phyloP scores from a whole-genome alignment of 2,888 invertebrate species.

The Hymenopus coronatus region DNA sequence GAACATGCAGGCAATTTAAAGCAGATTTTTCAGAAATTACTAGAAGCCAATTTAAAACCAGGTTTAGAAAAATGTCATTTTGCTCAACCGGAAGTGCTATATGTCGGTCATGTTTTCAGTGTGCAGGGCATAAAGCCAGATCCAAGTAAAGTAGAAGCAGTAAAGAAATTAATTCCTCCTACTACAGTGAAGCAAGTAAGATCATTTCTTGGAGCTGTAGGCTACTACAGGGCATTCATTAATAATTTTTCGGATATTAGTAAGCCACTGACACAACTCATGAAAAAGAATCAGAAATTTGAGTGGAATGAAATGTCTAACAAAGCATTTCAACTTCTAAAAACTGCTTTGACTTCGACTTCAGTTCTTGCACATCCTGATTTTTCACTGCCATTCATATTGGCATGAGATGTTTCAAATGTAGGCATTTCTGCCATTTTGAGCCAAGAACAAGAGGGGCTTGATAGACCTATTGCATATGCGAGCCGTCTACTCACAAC shows the following conservation, averaged over 20 bases:
- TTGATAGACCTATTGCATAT: conserved; percentile 33
- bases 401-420: conserved; percentile 32
- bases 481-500: conserved; percentile 28
- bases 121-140: background rate
- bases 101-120: background rate
- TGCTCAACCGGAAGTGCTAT: background rate
- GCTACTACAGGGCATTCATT: no score
- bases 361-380: conserved; percentile 21
- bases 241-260: background rate
- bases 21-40: background rate
- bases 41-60: background rate
- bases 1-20: background rate
- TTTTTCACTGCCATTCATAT: conserved; percentile 28
- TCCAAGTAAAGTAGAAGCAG: background rate
- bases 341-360: background rate
- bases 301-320: background rate
- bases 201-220: no score
- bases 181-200: background rate
- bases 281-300: background rate
- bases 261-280: background rate
- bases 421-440: conserved; percentile 30
- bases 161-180: background rate
- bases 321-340: background rate
- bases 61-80: background rate
- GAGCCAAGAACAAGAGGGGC: conserved; percentile 8